These are phyloP conservation scores for Campylorhamphus procurvoides DNA, from an alignment of 2,113 vertebrate genomes.

Conservation along the genomic window DNA sequence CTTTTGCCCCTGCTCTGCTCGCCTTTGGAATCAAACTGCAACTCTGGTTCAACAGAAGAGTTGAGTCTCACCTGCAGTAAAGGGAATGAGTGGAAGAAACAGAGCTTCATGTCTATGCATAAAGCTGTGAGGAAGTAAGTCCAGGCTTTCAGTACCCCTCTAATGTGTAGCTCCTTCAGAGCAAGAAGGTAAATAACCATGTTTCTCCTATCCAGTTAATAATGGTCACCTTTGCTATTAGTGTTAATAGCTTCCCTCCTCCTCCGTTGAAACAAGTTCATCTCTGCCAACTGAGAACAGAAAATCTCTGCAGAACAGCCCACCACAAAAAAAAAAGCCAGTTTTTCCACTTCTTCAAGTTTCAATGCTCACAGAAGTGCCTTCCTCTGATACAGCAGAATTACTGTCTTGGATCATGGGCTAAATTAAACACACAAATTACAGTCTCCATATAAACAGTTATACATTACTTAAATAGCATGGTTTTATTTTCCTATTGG, in stretches of 20 bases:
- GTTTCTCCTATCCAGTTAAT: background rate
- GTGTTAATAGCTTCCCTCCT: background rate
- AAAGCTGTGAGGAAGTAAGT: background rate
- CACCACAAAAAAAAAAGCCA: background rate
- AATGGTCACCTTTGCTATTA: slow-evolving; percentile 43
- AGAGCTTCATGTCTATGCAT: background rate
- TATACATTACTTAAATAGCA: slow-evolving; percentile 48
- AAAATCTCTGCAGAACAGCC: background rate
- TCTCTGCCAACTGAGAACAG: background rate
- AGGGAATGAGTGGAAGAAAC: background rate
- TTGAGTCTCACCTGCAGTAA: background rate
- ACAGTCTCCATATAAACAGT: slow-evolving; percentile 39
- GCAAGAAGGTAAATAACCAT: background rate
- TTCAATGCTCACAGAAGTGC: background rate
- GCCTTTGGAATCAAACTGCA: background rate
- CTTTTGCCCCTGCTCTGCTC: background rate
- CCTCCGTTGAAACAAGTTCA: background rate
- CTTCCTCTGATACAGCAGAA: slow-evolving; percentile 45
- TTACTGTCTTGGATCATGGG: slow-evolving; percentile 33
- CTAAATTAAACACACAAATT: slow-evolving; percentile 61
- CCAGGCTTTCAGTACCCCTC: background rate
- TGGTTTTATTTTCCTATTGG: slow-evolving; percentile 49
- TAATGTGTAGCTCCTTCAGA: background rate
- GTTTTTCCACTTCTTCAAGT: slow-evolving; percentile 17
- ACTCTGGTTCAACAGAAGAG: background rate